Conservation (phyloP, 1,140 invertebrate species). For the Trachymyrmex septentrionalis region DNA sequence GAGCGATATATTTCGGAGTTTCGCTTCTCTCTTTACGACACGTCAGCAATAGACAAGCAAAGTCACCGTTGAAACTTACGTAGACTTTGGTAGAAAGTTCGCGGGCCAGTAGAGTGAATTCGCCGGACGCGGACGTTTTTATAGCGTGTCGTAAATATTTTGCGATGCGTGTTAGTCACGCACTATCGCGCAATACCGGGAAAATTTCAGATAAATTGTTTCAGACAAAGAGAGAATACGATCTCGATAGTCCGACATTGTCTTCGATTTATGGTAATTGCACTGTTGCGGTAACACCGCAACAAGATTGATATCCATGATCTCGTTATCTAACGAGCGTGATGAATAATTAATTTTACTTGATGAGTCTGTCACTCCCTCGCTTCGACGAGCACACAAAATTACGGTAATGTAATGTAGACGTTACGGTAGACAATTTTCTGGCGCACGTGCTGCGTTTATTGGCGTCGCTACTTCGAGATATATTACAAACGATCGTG, state of each 20-base stretch:
- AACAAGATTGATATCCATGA: constrained; percentile 31
- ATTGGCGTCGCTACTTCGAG: constrained; percentile 15
- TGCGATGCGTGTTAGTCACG: constrained; percentile 14
- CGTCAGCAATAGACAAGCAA: constrained; percentile 53
- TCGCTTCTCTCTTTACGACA: constrained; percentile 48
- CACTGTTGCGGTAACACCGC: background rate
- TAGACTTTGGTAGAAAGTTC: constrained; percentile 44
- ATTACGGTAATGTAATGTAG: constrained; percentile 6
- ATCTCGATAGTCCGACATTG: constrained; percentile 4
- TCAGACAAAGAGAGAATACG: background rate
- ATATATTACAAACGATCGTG: constrained; percentile 65
- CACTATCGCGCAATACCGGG: background rate
- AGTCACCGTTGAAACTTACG: constrained; percentile 46
- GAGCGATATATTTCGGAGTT: background rate
- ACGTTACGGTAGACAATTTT: constrained; percentile 36
- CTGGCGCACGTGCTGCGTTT: constrained; percentile 8
- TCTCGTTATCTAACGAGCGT: constrained; percentile 43
- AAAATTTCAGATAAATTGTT: constrained; percentile 17
- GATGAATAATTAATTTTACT: constrained; percentile 47
- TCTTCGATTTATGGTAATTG: constrained; percentile 41
- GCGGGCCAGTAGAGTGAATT: constrained; percentile 8
- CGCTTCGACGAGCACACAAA: constrained; percentile 19
- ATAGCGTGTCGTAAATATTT: constrained; percentile 27
- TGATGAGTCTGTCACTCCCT: constrained; percentile 5
- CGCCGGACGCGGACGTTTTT: background rate